A percentile compares a stretch with the other conserved stretches of the same genome.
Evolutionary conservation across 2,797 vertebrate species (phyloP).

Genomic region (Phataginus tetradactyla): DNA sequence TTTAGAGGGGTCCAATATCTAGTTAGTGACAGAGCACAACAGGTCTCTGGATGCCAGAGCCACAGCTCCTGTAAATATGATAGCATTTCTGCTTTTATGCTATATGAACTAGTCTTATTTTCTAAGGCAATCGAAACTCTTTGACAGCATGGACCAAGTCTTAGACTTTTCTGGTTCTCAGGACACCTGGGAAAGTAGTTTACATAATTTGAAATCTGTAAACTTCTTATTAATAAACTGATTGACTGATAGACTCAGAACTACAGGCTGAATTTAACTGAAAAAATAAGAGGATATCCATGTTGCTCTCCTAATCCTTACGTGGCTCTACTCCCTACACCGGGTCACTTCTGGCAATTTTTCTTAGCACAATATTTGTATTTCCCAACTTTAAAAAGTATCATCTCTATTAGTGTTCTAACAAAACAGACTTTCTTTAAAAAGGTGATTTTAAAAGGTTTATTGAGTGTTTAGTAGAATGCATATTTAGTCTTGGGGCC

Average conservation of each 20-base stretch:
- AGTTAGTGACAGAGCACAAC: not conserved
- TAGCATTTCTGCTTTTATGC: not conserved
- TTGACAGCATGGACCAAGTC: not conserved
- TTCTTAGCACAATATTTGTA: not conserved
- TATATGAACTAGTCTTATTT: not conserved
- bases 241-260: not conserved
- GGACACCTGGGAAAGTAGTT: not conserved
- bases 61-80: too few species aligned
- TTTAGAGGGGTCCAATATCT: not conserved
- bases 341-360: not conserved
- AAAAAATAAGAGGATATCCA: not conserved
- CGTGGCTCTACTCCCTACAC: not conserved
- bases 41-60: not conserved
- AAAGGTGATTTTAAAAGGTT: slow-evolving; percentile 61
- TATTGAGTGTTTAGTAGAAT: slow-evolving; percentile 61
- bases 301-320: not conserved
- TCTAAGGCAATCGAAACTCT: not conserved
- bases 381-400: not conserved
- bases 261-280: not conserved
- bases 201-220: not conserved
- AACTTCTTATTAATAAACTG: not conserved
- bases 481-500: slow-evolving; percentile 52
- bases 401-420: slow-evolving; percentile 22
- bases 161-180: not conserved
- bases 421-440: slow-evolving; percentile 57